Evolutionary conservation across 2,888 invertebrate genomes (phyloP).

Genomic region (Diachrysia chrysitis): DNA sequence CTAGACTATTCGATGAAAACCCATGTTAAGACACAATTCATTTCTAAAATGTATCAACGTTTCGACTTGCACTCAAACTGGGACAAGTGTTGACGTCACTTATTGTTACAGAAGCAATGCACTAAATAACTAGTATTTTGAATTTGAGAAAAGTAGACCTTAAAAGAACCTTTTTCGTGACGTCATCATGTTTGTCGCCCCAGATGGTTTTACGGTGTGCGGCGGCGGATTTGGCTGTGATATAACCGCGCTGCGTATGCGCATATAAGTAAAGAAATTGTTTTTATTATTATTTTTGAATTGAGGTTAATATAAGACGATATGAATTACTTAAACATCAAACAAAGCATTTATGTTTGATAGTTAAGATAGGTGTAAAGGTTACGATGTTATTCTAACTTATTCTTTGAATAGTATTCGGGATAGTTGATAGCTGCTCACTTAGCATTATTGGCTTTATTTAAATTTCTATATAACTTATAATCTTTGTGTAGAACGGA

Average conservation of each 20-base stretch:
- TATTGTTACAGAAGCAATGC: conserved; percentile 18
- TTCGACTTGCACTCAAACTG: conserved; percentile 10
- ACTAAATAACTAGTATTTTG: not conserved
- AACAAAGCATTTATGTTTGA: conserved; percentile 19
- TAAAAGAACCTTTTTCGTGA: conserved; percentile 19
- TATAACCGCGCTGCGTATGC: conserved; percentile 65
- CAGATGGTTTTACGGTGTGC: conserved; percentile 50
- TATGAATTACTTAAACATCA: conserved; percentile 31
- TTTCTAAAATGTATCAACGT: conserved; percentile 3
- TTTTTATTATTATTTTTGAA: conserved; percentile 51
- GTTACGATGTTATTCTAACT: conserved; percentile 19
- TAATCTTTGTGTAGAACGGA: conserved; percentile 20
- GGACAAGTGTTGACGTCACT: conserved; percentile 33
- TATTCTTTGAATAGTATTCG: conserved; percentile 28
- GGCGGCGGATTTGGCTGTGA: conserved; percentile 85
- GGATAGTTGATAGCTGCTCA: conserved; percentile 1
- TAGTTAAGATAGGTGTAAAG: conserved; percentile 21
- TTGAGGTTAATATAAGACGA: conserved; percentile 33
- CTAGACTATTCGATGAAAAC: not conserved
- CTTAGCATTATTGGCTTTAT: conserved; percentile 14
- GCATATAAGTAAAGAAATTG: conserved; percentile 58
- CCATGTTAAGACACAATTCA: not conserved
- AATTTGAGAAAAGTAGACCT: conserved; percentile 12
- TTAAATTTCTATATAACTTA: not conserved
- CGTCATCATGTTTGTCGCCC: conserved; percentile 31